These are phyloP conservation scores for Cheilinus undulatus DNA, from an alignment of 2,113 vertebrate genomes.

Conservation along the genomic window DNA sequence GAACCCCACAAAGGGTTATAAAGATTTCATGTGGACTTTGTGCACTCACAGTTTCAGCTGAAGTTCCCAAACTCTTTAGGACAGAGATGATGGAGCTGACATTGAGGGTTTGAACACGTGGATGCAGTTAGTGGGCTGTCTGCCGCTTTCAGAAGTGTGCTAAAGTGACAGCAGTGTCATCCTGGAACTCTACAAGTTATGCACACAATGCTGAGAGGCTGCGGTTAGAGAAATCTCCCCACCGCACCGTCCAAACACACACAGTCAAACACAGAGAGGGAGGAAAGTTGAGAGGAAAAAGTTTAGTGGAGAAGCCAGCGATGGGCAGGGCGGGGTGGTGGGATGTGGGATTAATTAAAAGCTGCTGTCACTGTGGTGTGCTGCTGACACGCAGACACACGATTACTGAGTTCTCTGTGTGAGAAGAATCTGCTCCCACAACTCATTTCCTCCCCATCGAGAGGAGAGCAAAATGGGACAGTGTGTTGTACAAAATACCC, in stretches of 20 bases:
- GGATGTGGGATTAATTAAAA: constrained; percentile 79
- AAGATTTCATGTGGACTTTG: constrained; percentile 40
- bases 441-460: constrained; percentile 76
- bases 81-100: constrained; percentile 41
- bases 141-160: constrained; percentile 44
- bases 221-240: constrained; percentile 22
- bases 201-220: constrained; percentile 49
- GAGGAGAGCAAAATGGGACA: constrained; percentile 52
- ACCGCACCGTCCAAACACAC: constrained; percentile 23
- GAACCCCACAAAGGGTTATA: constrained; percentile 23
- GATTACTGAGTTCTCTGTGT: constrained; percentile 77
- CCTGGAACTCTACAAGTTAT: constrained; percentile 39
- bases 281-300: constrained; percentile 45
- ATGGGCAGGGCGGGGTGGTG: constrained; percentile 59
- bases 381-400: constrained; percentile 70
- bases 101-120: constrained; percentile 39
- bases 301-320: constrained; percentile 62
- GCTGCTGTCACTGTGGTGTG: constrained; percentile 73
- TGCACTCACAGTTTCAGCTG: constrained; percentile 12
- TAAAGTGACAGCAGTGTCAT: constrained; percentile 62
- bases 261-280: constrained; percentile 21
- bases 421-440: constrained; percentile 74
- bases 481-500: constrained; percentile 62
- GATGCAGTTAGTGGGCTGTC: constrained; percentile 39
- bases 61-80: constrained; percentile 41